Evolutionary conservation across 2,113 vertebrate genomes (phyloP).

Genomic region (Malurus elegans): DNA sequence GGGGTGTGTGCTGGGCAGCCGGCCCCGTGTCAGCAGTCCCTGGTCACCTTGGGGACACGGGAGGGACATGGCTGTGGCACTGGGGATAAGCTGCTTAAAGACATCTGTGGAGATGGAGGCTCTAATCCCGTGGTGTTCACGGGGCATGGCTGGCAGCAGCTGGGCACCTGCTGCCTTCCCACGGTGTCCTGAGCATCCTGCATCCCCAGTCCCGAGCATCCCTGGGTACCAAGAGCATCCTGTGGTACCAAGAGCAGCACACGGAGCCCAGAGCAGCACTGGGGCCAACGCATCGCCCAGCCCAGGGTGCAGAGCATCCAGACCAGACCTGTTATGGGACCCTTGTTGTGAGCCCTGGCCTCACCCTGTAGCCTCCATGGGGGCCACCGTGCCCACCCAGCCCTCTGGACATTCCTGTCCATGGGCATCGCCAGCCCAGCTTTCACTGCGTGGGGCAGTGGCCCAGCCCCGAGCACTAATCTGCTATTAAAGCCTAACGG

Average conservation of each 20-base stretch:
- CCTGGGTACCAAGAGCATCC: too few species aligned
- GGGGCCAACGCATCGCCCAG: not conserved
- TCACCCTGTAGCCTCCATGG: accelerated
- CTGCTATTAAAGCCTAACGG: constrained; percentile 79
- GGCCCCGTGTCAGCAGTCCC: not conserved
- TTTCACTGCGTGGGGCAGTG: accelerated
- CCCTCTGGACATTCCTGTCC: accelerated
- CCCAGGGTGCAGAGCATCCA: not conserved
- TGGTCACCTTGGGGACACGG: not conserved
- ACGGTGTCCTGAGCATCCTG: accelerated
- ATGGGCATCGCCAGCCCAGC: not conserved
- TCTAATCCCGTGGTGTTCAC: not conserved
- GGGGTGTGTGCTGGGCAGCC: not conserved
- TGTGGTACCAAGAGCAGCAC: accelerated
- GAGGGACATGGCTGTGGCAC: not conserved
- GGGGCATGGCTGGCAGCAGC: not conserved
- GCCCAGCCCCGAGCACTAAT: constrained; percentile 69
- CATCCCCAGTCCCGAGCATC: not conserved
- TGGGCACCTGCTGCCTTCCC: not conserved
- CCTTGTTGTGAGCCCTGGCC: not conserved
- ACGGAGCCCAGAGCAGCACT: not conserved
- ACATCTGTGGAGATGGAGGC: not conserved
- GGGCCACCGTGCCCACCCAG: accelerated
- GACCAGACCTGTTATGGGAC: not conserved
- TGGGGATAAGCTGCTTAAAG: constrained; percentile 34